These are phyloP conservation scores for Phoenicopterus ruber DNA, from an alignment of 2,113 vertebrate species.

Conservation along the genomic window DNA sequence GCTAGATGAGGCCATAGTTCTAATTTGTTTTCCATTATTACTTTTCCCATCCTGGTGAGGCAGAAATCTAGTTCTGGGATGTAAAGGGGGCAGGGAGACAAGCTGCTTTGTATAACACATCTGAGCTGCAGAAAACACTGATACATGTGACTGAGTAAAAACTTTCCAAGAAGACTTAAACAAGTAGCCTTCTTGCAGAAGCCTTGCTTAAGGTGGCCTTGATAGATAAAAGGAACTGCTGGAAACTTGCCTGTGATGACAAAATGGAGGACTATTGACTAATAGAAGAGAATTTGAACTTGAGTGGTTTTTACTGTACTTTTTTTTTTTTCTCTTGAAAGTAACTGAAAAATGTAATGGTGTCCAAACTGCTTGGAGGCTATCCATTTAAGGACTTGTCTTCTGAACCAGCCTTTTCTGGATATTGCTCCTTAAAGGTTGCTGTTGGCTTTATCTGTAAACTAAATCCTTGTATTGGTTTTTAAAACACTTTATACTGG, in stretches of 20 bases:
- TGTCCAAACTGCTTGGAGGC: not conserved
- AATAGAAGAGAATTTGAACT: not conserved
- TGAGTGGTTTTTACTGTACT: not conserved
- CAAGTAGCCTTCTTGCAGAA: not conserved
- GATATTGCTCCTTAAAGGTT: not conserved
- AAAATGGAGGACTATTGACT: not conserved
- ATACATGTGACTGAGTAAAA: not conserved
- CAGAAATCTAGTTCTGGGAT: not conserved
- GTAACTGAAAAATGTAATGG: not conserved
- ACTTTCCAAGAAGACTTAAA: not conserved
- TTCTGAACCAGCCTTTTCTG: slow-evolving; percentile 11
- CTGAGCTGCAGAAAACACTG: not conserved
- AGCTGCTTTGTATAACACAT: not conserved
- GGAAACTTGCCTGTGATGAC: not conserved
- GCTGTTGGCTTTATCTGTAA: not conserved
- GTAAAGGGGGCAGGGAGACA: not conserved
- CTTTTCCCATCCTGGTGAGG: not conserved
- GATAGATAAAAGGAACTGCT: slow-evolving; percentile 11
- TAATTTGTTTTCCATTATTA: not conserved
- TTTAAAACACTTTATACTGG: not conserved
- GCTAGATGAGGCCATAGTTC: not conserved
- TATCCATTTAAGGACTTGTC: slow-evolving; percentile 33
- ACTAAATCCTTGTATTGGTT: not conserved
- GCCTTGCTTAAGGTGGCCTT: slow-evolving; percentile 3
- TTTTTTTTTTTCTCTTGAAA: not conserved